These are phyloP conservation scores for Aphelenchoides fujianensis DNA, from an alignment of 1,140 invertebrate genomes.

Conservation along the genomic window DNA sequence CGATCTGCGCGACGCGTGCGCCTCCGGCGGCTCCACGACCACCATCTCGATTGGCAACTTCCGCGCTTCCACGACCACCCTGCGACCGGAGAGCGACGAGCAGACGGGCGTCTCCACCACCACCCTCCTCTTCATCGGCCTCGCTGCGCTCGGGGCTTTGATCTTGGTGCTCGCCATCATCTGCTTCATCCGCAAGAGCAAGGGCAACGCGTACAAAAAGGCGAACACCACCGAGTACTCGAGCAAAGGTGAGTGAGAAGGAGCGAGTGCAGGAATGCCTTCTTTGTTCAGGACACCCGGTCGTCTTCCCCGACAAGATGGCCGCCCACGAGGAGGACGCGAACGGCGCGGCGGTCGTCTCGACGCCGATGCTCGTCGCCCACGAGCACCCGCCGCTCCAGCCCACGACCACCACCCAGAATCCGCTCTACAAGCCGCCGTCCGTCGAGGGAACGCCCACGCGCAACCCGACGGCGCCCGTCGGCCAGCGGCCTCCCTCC, in stretches of 20 bases:
- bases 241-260: slow-evolving; percentile 10
- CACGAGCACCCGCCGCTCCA: slow-evolving; percentile 5
- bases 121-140: neutral
- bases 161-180: neutral
- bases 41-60: neutral
- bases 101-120: neutral
- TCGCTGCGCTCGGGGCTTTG: neutral
- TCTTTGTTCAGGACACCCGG: slow-evolving; percentile 12
- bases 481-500: slow-evolving; percentile 8
- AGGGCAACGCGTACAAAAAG: neutral
- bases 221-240: slow-evolving; percentile 12
- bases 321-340: slow-evolving; percentile 1
- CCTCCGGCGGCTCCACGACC: neutral
- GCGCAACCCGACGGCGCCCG: neutral
- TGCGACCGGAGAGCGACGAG: neutral
- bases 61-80: slow-evolving; percentile 12
- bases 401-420: slow-evolving; percentile 1
- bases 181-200: neutral
- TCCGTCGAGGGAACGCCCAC: slow-evolving; percentile 9
- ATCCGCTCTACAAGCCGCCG: slow-evolving; percentile 23
- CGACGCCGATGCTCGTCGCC: slow-evolving; percentile 19
- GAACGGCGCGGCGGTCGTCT: neutral
- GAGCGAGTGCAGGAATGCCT: neutral
- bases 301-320: slow-evolving; percentile 19
- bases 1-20: slow-evolving; percentile 1